A percentile compares a stretch with the other conserved stretches of the same genome.
Conservation (phyloP, 2,888 invertebrate species). For the Orthonychiurus folsomi region DNA sequence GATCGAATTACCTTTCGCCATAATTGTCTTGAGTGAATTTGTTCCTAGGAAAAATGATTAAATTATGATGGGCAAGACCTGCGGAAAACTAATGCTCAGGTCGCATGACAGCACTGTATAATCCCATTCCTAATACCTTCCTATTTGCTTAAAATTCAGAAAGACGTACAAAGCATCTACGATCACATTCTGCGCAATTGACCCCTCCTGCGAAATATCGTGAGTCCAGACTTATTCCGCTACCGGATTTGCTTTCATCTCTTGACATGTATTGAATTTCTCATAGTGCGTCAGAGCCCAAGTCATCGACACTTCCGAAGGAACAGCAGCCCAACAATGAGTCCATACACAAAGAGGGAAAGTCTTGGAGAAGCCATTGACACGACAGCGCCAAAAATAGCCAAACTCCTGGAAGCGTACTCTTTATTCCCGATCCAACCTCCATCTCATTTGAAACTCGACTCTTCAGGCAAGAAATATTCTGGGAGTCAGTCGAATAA, state of each 20-base stretch:
- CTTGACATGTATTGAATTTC: no score
- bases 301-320: background rate
- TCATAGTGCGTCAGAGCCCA: background rate
- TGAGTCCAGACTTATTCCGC: no score
- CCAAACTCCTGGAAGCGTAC: background rate
- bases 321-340: background rate
- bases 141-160: no score
- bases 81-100: no score
- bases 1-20: no score
- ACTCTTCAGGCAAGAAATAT: background rate
- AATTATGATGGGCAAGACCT: no score
- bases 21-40: no score
- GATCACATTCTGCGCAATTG: background rate
- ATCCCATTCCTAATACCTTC: no score
- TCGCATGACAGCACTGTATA: no score
- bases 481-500: background rate
- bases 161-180: background rate
- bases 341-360: background rate
- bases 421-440: background rate
- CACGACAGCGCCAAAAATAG: background rate
- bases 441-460: background rate
- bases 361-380: no score
- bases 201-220: background rate
- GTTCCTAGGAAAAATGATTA: no score
- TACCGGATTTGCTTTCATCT: background rate